Conservation (phyloP, 2,888 invertebrate species). For the Caenorhabditis sulstoni region DNA sequence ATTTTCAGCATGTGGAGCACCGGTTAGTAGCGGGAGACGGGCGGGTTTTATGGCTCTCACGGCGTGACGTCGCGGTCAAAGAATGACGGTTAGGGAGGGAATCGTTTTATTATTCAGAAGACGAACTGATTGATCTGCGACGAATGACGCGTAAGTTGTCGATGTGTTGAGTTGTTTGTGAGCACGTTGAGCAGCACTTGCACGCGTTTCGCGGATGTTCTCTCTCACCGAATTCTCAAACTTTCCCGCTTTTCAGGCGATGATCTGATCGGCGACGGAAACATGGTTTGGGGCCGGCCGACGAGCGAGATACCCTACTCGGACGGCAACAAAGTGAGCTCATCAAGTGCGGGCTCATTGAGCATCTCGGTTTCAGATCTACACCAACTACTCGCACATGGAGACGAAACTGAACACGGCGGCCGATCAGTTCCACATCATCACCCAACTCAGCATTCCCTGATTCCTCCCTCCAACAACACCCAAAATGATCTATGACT, state of each 20-base stretch:
- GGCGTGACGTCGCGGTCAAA: slow-evolving; percentile 31
- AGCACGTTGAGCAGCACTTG: slow-evolving; percentile 25
- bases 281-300: slow-evolving; percentile 65
- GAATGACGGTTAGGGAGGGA: slow-evolving; percentile 8
- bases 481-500: no score
- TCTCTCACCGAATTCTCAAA: slow-evolving; percentile 1
- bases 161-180: slow-evolving; percentile 15
- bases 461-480: no score
- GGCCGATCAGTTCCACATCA: slow-evolving; percentile 60
- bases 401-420: slow-evolving; percentile 65
- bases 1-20: slow-evolving; percentile 66
- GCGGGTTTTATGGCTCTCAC: slow-evolving; percentile 15
- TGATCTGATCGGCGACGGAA: slow-evolving; percentile 63
- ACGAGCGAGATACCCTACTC: slow-evolving; percentile 65
- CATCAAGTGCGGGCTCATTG: neutral
- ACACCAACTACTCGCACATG: slow-evolving; percentile 65
- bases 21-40: slow-evolving; percentile 30
- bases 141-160: slow-evolving; percentile 47
- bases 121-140: slow-evolving; percentile 56
- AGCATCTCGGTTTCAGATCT: slow-evolving; percentile 35
- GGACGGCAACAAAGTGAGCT: slow-evolving; percentile 49
- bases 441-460: slow-evolving; percentile 49
- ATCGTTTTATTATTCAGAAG: slow-evolving; percentile 36
- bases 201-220: slow-evolving; percentile 24
- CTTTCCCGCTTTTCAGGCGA: slow-evolving; percentile 51